Evolutionary conservation across 2,113 vertebrate species (phyloP), one percentile per base, ranked within the genome.

Genomic region (Myiagra hebetior): DNA sequence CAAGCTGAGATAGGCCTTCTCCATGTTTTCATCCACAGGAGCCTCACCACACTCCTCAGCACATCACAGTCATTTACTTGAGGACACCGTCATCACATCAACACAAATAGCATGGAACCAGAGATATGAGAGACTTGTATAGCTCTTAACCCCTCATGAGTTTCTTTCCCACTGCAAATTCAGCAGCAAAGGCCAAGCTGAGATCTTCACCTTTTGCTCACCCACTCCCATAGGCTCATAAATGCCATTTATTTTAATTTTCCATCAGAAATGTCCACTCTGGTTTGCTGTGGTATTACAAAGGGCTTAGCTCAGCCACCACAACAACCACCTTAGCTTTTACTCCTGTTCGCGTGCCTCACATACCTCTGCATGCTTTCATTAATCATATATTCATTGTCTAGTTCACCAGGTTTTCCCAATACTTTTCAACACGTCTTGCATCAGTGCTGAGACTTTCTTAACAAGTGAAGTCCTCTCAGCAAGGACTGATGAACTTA

Each of bases 71-170:
- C 14, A 37, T 10, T 60, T 69, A 20, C 27, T 47, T 57, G 28
- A 69, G 42, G 28, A 49, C 20, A 19, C 2, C 35, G 6, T 46
- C 9, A 69, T 70, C 8, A 22, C 7, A 27, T 64, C 17, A 90
- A 14, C 33, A 60, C 37, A 82, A 50, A 60, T 22, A 3, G 0
- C 12, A 6, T 49, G 14, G 35, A 89, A 64, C 8, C 44, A 44
- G 18, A 86, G 11, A 44, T 1, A 1, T 24, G 4, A 37, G 50
- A 69, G 31, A 7, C 13, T 80, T 3, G 0, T 41, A 14, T 19
- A 68, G 9, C 11, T 41, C 53, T 82, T 75, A 70, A 59, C 20
- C 17, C 19, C 11, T 77, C 31, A 44, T 6, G 64, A 35, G 2
- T 53, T 75, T 85, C 16, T 49, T 85, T 89, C 8, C 13, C 53